Base-by-base conservation (phyloP, 92 coral and sea anemone species). In the Siderastrea siderea region DNA sequence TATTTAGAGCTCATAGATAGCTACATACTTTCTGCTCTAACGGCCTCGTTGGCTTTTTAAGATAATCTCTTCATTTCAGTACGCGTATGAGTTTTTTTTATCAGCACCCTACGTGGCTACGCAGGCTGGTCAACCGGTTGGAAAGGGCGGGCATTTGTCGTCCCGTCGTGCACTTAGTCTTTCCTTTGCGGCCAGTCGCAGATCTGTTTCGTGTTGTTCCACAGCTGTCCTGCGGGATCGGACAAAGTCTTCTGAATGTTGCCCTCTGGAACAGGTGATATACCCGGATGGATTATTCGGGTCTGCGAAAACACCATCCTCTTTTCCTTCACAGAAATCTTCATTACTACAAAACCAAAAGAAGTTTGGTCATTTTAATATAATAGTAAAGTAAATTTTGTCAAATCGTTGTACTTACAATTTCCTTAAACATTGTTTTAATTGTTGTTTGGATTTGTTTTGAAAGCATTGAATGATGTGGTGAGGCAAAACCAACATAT, bases 181-280 rank as follows among this genome's bases (percentile, higher is more conserved):
- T 55, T 55, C 61, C 61, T 72, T 11, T 4, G 3, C 17, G 81
- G 81, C 81, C 88, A 84, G 73, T 84, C 88, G 44, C 88, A 84
- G 50, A 46, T 44, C 50, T 84, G 73, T 62, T 38, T 50, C 10
- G 26, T 61, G 43, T 59, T 43, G 11, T 84, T 84, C 78, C 78
- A 84, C 38, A 73, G 64, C 26, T 73, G 81, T 8, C 73, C 80
- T 7, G 7, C 6, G 12, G 38, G 38, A 26, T 26, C 38, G 77
- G 57, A 17, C 82, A 75, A 3, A 8, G 2, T 14, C 74, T 47
- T 13, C 57, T 85, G 89, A 66, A 53, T 5, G 67, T 12, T 12
- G 77, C 17, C 83, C 83, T 0, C 38, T 9, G 14, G 67, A 53
- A 54, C 89, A 85, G 58, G 17, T 44, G 4, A 85, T 75, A 66